Conservation (phyloP, 1,140 invertebrate genomes). For the Potamilus streckersoni region DNA sequence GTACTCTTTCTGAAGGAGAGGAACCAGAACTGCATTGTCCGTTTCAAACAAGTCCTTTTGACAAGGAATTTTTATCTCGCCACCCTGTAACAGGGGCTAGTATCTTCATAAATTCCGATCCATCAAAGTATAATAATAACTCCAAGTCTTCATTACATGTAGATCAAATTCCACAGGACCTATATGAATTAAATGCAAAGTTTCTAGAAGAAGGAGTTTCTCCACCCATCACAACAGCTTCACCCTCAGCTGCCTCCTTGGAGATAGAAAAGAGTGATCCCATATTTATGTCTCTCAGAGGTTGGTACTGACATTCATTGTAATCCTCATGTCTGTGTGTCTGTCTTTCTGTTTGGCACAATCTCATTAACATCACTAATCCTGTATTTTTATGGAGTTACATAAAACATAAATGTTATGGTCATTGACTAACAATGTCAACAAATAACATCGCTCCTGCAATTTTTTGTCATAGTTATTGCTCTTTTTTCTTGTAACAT, state of each 20-base stretch:
- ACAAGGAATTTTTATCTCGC: constrained; percentile 30
- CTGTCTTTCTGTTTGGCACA: neutral
- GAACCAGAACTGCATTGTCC: constrained; percentile 44
- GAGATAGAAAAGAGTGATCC: constrained; percentile 15
- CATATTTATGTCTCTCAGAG: constrained; percentile 50
- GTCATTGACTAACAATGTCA: too few species aligned
- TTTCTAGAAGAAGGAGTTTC: constrained; percentile 34
- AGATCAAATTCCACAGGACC: constrained; percentile 21
- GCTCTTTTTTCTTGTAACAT: too few species aligned
- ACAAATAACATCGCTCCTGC: too few species aligned
- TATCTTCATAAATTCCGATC: constrained; percentile 37
- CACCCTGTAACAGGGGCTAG: constrained; percentile 26
- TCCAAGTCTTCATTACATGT: constrained; percentile 17
- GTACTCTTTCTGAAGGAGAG: constrained; percentile 42
- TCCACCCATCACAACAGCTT: too few species aligned
- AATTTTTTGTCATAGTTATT: too few species aligned
- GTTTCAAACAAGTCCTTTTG: constrained; percentile 40
- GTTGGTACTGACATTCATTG: constrained; percentile 23
- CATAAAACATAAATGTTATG: too few species aligned
- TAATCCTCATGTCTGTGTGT: neutral
- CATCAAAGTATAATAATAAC: constrained; percentile 37
- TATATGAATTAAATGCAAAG: constrained; percentile 36
- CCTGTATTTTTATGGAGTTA: too few species aligned
- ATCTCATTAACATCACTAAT: too few species aligned
- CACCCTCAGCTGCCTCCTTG: too few species aligned